phyloP scores from a whole-genome alignment of 2,888 invertebrate species.

The Luffia ferchaultella region DNA sequence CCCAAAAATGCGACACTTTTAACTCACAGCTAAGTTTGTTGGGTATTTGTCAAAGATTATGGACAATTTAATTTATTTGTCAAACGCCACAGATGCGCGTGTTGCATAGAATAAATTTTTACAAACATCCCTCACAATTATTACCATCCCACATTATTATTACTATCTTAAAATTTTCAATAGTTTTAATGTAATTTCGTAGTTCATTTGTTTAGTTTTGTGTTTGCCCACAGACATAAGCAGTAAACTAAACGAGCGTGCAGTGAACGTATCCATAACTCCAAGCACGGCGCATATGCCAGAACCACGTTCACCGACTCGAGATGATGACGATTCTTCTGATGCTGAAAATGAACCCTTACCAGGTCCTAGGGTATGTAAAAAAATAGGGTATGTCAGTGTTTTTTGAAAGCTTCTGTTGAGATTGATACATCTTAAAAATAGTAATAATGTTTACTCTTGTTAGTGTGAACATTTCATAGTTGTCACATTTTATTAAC shows the following conservation, averaged over 20 bases:
- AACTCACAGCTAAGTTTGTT: too few relatives aligned
- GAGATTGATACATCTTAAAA: not conserved
- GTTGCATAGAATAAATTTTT: too few relatives aligned
- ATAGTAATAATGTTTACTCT: not conserved
- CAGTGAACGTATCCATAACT: constrained; percentile 51
- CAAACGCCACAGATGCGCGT: too few relatives aligned
- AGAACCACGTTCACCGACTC: constrained; percentile 44
- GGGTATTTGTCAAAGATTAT: too few relatives aligned
- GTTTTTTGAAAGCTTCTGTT: not conserved
- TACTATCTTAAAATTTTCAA: too few relatives aligned
- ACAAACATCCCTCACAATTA: too few relatives aligned
- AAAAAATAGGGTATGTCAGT: not conserved
- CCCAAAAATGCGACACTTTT: too few relatives aligned
- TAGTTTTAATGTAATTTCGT: too few relatives aligned
- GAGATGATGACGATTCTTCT: constrained; percentile 63
- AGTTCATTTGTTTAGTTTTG: too few relatives aligned
- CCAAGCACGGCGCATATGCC: constrained; percentile 66
- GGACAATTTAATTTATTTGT: too few relatives aligned
- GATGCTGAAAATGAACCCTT: constrained; percentile 74
- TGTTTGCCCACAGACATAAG: constrained; percentile 54
- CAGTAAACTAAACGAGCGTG: constrained; percentile 64
- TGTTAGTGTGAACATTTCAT: not conserved
- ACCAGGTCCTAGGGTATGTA: constrained; percentile 75
- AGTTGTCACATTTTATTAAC: not conserved
- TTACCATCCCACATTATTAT: too few relatives aligned